These are phyloP conservation scores for Aplysina aerophoba DNA, from an alignment of 37 sponge, comb jelly and placozoan genomes.

Conservation along the genomic window DNA sequence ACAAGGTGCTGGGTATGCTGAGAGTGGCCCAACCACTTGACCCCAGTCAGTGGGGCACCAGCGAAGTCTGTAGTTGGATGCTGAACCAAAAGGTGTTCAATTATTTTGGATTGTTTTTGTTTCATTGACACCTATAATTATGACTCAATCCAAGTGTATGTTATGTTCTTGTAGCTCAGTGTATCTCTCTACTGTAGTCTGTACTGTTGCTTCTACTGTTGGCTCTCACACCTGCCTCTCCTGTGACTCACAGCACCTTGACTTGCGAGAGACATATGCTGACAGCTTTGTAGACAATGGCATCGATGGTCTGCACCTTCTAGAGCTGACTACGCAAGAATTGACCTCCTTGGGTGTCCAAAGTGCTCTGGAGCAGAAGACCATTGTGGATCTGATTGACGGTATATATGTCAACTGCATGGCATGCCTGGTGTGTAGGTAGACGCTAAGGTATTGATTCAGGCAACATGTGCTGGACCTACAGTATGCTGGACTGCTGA, in stretches of 20 bases:
- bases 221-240: not conserved
- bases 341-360: slow-evolving; percentile 34
- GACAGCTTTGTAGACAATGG: slow-evolving; percentile 41
- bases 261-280: slow-evolving; percentile 33
- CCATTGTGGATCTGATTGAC: slow-evolving; percentile 7
- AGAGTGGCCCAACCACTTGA: slow-evolving; percentile 30
- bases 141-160: too few species aligned
- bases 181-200: not conserved
- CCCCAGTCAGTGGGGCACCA: slow-evolving; percentile 56
- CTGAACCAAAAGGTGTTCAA: slow-evolving; percentile 52
- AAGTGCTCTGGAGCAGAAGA: slow-evolving; percentile 2
- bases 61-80: slow-evolving; percentile 71
- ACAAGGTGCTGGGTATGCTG: slow-evolving; percentile 22
- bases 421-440: not conserved
- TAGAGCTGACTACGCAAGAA: slow-evolving; percentile 63
- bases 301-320: slow-evolving; percentile 68
- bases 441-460: too few species aligned
- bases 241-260: slow-evolving; percentile 43
- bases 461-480: too few species aligned
- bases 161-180: too few species aligned
- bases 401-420: not conserved
- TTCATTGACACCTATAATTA: not conserved
- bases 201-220: not conserved
- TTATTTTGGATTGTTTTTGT: too few species aligned
- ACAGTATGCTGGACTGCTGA: too few species aligned